These are phyloP conservation scores for Chrysochloris asiatica DNA, from an alignment of 2,113 vertebrate species.

Conservation along the genomic window DNA sequence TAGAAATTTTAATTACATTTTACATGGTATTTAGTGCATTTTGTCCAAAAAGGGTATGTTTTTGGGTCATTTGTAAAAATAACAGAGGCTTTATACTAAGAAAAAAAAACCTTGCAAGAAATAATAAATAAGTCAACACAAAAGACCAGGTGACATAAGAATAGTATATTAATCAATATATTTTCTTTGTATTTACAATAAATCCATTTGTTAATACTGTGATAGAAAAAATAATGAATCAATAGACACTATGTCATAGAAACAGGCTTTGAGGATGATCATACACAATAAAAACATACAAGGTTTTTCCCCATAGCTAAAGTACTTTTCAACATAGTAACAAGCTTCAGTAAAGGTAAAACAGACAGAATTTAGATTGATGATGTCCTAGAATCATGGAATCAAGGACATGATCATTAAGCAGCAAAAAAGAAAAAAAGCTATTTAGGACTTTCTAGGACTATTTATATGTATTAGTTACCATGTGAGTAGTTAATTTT, in stretches of 20 bases:
- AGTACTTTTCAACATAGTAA: constrained; percentile 49
- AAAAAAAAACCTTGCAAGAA: constrained; percentile 66
- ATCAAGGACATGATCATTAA: constrained; percentile 39
- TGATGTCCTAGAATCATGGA: constrained; percentile 40
- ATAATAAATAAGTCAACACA: constrained; percentile 70
- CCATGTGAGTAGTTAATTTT: constrained; percentile 55
- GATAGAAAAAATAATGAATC: constrained; percentile 77
- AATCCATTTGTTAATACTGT: constrained; percentile 82
- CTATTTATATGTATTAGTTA: constrained; percentile 48
- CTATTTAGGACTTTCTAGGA: constrained; percentile 37
- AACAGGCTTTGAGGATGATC: constrained; percentile 73
- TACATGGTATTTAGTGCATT: constrained; percentile 51
- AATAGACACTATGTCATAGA: constrained; percentile 77
- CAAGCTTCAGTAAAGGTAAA: constrained; percentile 47
- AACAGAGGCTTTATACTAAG: constrained; percentile 71
- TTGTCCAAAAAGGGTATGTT: constrained; percentile 55
- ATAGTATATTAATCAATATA: constrained; percentile 77
- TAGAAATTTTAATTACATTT: constrained; percentile 67
- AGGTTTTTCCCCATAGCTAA: constrained; percentile 60
- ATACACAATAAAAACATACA: constrained; percentile 70
- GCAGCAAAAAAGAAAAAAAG: constrained; percentile 44
- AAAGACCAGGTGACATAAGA: constrained; percentile 72
- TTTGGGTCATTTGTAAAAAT: constrained; percentile 62
- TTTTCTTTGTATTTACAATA: constrained; percentile 84
- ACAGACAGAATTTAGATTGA: constrained; percentile 43